phyloP scores from a whole-genome alignment of 2,888 invertebrate genomes.

The Ernsta delagoae region DNA sequence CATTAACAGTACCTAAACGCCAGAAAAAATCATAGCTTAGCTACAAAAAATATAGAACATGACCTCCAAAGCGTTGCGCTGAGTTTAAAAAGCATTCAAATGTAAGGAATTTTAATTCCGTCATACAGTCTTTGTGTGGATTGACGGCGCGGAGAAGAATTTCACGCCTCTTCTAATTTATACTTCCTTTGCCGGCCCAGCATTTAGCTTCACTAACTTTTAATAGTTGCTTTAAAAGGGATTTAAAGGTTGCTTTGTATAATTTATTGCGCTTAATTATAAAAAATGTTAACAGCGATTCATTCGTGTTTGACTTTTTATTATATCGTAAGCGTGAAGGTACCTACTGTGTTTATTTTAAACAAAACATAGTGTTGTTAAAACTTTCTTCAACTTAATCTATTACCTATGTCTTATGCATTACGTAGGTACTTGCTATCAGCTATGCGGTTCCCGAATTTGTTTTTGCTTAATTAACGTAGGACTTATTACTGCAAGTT shows the following conservation, averaged over 20 bases:
- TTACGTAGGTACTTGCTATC: no score
- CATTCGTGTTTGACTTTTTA: background rate
- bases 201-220: slow-evolving; percentile 11
- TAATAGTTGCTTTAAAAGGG: slow-evolving; percentile 8
- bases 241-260: background rate
- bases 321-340: background rate
- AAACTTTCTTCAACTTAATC: no score
- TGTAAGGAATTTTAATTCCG: slow-evolving; percentile 68
- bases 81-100: slow-evolving; percentile 54
- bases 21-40: background rate
- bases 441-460: no score
- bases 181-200: slow-evolving; percentile 53
- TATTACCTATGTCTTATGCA: no score
- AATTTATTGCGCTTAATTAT: background rate
- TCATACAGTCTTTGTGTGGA: slow-evolving; percentile 61
- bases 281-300: slow-evolving; percentile 1
- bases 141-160: slow-evolving; percentile 65
- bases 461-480: no score
- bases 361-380: no score
- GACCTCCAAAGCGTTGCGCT: slow-evolving; percentile 42
- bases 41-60: slow-evolving; percentile 23
- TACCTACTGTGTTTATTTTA: background rate
- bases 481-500: no score
- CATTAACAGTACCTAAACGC: background rate
- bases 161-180: slow-evolving; percentile 76